Evolutionary conservation across 1,140 invertebrate species (phyloP), one percentile per base, ranked within the genome.

Genomic region (Drosophila micromelanica): DNA sequence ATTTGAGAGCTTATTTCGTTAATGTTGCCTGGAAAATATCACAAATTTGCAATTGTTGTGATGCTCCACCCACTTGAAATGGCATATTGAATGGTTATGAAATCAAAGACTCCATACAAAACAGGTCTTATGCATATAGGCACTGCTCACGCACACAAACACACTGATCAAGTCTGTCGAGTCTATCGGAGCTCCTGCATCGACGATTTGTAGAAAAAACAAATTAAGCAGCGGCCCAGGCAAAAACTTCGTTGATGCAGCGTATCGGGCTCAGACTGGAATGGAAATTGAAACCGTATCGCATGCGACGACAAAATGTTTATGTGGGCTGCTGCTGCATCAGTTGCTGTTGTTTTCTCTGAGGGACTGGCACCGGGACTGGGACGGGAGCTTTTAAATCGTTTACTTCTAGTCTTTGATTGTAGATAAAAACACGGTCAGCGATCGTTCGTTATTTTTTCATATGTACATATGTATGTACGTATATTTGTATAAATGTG

Each of bases 361-460:
- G 48, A 35, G 23, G 37, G 46, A 45, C 62, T 59, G 54, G 20
- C 17, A 57, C 48, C 13, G 20, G n/a, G 40, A 17, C 17, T 51
- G 12, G 30, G 45, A 45, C 73, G 73, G 82, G 48, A 89, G 84
- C 84, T 80, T 72, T 73, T 49, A 73, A 60, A 87, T 60, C 84
- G 70, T 89, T 87, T 87, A 89, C 84, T 87, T 87, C 84, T 89
- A 82, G 84, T 87, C 68, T 87, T 87, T 82, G 84, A 87, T 87
- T 74, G 35, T 37, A 73, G 84, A 87, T 87, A 87, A 80, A 55
- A 63, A 45, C 40, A 51, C 56, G 57, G 64, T 30, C 45, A 61
- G 32, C 48, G 54, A 59, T 57, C 43, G 51, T 35, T 63, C 59
- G 57, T 60, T 69, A 27, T 51, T 51, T 69, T 51, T n/a, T 40